Base-by-base conservation (phyloP, 2,113 vertebrate species). In the Amphiprion ocellaris region DNA sequence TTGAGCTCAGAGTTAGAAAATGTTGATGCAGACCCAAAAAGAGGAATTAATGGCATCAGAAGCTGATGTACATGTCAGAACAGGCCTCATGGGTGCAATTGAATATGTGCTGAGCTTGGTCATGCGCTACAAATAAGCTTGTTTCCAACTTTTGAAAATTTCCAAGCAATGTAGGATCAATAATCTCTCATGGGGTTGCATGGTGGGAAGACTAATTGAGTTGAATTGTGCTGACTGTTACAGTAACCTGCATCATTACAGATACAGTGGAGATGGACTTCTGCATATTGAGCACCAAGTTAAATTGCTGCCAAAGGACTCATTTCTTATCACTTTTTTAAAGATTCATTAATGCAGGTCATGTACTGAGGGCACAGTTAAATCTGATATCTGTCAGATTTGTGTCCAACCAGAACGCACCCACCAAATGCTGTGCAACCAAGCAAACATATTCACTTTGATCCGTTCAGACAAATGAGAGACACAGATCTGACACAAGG, bases 141-240 rank as follows among this genome's bases (percentile, higher is more conserved):
- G 9, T 56, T 53, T 65, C 26, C 50, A 44, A 53, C 44, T 54
- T 56, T 1, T 10, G 17, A 65, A 83, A 73, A 53, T 70, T 5
- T 85, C 19, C 12, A 49, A 49, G 26, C 44, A 75, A 68, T 50
- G 39, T 49, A 9, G 7, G 44, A 85, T 90, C 87, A 81, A 88
- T 89, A 10, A 19, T 24, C 46, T 58, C 55, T 77, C 64, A 33
- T 16, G 58, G 58, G 67, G 11, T 1, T 1, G 15, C 26, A 19
- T 11, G 4, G 53, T 30, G 30, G 66, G 19, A 54, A 60, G 60
- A 74, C 44, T 73, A 77, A 88, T 69, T 84, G 56, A 61, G 72
- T 61, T 58, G 60, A 60, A 81, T 79, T 77, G 74, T 84, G 87
- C 85, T 90, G 83, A 87, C 81, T 64, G 41, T 37, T 76, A 17